A percentile compares a stretch with the other conserved stretches of the same genome.
Evolutionary conservation across 2,113 vertebrate species (phyloP).

Genomic region (Egretta garzetta): DNA sequence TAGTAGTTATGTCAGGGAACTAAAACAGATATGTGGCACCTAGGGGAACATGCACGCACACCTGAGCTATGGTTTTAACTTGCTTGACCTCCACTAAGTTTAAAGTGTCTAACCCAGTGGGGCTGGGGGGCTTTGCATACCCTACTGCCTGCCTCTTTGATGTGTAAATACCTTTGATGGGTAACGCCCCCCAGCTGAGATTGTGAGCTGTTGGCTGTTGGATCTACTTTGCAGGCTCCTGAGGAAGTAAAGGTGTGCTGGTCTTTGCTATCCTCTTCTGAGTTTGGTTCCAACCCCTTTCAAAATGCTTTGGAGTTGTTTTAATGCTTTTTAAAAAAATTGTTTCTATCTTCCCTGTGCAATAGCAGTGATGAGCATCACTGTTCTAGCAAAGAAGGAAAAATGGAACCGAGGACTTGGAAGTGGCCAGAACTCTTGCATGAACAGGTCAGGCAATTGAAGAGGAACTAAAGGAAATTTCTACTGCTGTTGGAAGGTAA

Average conservation of each 20-base stretch:
- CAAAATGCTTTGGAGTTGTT: background rate
- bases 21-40: fast-evolving
- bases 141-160: background rate
- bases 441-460: background rate
- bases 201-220: background rate
- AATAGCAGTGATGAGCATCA: background rate
- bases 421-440: background rate
- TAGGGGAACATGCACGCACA: background rate
- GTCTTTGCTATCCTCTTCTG: background rate
- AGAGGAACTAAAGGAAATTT: background rate
- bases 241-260: background rate
- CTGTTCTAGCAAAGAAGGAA: background rate
- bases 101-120: background rate
- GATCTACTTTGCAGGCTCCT: background rate
- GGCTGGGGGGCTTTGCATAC: background rate
- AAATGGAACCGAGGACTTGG: background rate
- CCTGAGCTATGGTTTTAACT: background rate
- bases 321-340: background rate
- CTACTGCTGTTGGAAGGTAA: background rate
- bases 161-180: background rate
- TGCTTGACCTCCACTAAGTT: background rate
- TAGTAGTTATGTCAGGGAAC: background rate
- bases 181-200: background rate
- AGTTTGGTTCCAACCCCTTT: background rate
- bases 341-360: background rate